phyloP scores from a whole-genome alignment of 2,797 vertebrate genomes.

The Remorina albescens region DNA sequence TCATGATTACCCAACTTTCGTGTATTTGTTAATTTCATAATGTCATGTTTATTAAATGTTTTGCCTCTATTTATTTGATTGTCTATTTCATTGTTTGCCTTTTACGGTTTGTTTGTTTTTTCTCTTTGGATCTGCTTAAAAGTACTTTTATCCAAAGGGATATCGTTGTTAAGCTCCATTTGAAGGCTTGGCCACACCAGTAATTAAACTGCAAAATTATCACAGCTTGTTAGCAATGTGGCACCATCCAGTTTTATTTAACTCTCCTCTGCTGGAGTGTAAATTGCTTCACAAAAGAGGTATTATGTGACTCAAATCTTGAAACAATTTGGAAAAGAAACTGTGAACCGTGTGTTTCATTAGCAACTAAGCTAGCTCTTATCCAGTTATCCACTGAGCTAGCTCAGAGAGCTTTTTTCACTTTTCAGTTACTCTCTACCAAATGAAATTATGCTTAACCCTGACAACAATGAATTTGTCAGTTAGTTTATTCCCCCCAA shows the following conservation, averaged over 20 bases:
- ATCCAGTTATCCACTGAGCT: neutral
- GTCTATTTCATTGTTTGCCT: neutral
- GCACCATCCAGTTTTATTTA: neutral
- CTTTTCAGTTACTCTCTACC: neutral
- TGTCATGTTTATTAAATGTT: neutral
- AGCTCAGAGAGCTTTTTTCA: neutral
- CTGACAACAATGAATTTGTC: too few species aligned
- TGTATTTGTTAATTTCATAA: neutral
- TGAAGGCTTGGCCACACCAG: neutral
- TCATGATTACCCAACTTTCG: neutral
- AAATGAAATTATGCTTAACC: neutral
- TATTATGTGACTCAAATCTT: neutral
- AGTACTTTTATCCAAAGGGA: neutral
- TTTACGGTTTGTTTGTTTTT: neutral
- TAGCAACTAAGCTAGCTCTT: neutral
- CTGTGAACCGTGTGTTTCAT: neutral
- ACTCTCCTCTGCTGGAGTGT: neutral
- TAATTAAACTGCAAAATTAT: neutral
- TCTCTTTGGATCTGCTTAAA: neutral
- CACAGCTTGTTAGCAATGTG: neutral
- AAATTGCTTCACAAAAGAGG: neutral
- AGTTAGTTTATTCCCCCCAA: neutral
- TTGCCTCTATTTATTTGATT: neutral
- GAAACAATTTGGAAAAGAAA: neutral
- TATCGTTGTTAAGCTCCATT: neutral